phyloP scores from a whole-genome alignment of 1,140 invertebrate species.

The Drosophila repleta region DNA sequence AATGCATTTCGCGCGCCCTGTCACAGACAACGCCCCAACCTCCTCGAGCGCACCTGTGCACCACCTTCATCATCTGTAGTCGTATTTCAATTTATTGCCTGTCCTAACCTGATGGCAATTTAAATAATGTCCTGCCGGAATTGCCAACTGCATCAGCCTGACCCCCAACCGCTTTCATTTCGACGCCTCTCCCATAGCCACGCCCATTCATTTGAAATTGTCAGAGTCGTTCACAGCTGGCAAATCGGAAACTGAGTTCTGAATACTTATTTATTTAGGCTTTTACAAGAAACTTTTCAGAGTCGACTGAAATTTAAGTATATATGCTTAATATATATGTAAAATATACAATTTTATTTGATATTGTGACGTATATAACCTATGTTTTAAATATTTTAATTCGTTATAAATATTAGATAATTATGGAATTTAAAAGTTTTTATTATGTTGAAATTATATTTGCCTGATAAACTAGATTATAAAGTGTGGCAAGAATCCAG shows the following conservation, averaged over 20 bases:
- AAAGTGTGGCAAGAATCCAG: too few species aligned
- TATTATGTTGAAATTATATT: too few species aligned
- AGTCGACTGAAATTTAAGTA: too few species aligned
- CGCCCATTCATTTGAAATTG: slow-evolving; percentile 25
- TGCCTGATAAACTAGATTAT: too few species aligned
- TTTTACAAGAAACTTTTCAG: slow-evolving; percentile 20
- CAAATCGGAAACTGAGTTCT: slow-evolving; percentile 9
- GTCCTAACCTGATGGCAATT: slow-evolving; percentile 57
- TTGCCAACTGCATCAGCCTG: not conserved
- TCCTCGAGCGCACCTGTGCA: slow-evolving; percentile 4
- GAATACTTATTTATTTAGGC: slow-evolving; percentile 42
- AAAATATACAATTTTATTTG: too few species aligned
- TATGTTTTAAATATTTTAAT: too few species aligned
- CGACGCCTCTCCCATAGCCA: not conserved
- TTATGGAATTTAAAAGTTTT: too few species aligned
- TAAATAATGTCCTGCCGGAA: slow-evolving; percentile 51
- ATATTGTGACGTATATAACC: too few species aligned
- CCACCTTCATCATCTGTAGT: slow-evolving; percentile 39
- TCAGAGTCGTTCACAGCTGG: slow-evolving; percentile 33
- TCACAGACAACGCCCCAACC: slow-evolving; percentile 2
- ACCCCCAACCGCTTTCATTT: not conserved
- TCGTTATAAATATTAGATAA: too few species aligned
- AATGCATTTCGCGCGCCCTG: slow-evolving; percentile 37
- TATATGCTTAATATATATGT: too few species aligned
- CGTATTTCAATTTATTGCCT: slow-evolving; percentile 56